Base-by-base conservation (phyloP, 2,888 invertebrate genomes). In the Oxycera nigricornis region DNA sequence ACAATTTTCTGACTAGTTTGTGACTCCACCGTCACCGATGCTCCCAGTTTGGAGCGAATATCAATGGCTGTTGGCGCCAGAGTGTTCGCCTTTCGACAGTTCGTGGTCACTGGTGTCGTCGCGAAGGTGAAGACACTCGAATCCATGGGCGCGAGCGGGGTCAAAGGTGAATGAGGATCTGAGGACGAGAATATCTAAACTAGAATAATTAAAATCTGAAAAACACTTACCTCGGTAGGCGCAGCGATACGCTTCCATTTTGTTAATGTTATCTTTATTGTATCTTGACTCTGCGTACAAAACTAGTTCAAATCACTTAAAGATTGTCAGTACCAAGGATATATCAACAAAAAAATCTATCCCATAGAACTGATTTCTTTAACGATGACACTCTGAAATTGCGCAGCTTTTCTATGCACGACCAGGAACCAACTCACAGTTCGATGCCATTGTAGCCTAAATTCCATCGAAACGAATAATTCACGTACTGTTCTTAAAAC, bases 91-190 rank as follows among this genome's bases (percentile, higher is more conserved):
- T 35, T 6, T 7, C 6, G 35, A 7, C n/a, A 17, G 6, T 1
- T 35, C 17, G 26, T n/a, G 3, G 28, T 28, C 28, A 2, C 17
- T 35, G 22, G 26, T 65, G 20, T 72, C 26, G 17, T 20, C 2
- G 22, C 2, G 24, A 73, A 73, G 9, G 28, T 31, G 28, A 73
- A 73, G 4, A 52, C 52, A 24, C 26, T 62, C 22, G 50, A 20
- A 14, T 22, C 17, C 70, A 75, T 70, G 11, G 75, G 73, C 1
- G 73, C 50, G 11, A 75, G 59, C 30, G 75, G 75, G 2, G 75
- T 75, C 14, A 75, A 68, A 7, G 75, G 75, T 39, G 75, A 75
- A 35, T 75, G 67, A 6, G 70, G 62, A 73, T 75, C 75, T 75
- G 31, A 39, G 59, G 35, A 39, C 14, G 3, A 24, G 9, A 55